These are phyloP conservation scores for Lepidocyrtoides sp. DNA, from an alignment of 2,888 invertebrate genomes.

Conservation along the genomic window DNA sequence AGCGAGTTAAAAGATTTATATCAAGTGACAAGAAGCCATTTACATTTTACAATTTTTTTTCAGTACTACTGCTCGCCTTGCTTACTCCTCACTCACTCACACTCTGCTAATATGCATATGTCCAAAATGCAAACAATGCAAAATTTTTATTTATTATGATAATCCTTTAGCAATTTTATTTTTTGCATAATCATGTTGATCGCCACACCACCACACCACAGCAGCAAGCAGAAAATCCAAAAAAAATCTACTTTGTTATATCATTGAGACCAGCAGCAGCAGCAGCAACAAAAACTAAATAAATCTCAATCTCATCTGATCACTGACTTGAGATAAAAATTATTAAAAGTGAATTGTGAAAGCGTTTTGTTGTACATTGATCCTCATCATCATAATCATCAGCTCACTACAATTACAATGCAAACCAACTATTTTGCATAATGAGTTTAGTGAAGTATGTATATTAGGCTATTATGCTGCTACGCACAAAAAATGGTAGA, in stretches of 20 bases:
- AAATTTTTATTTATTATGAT: no score
- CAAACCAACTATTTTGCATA: background rate
- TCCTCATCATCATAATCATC: background rate
- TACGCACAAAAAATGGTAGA: background rate
- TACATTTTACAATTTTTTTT: no score
- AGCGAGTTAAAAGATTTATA: no score
- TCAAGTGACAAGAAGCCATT: background rate
- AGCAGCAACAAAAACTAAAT: background rate
- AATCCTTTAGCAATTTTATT: no score
- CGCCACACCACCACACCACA: background rate
- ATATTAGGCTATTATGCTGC: background rate
- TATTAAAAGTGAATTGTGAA: conserved; percentile 23
- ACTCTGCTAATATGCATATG: no score
- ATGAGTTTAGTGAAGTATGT: no score
- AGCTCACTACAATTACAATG: background rate
- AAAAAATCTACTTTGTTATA: background rate
- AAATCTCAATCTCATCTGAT: conserved; percentile 10
- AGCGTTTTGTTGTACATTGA: conserved; percentile 8
- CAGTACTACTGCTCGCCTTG: background rate
- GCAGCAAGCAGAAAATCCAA: background rate
- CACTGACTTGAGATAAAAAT: background rate
- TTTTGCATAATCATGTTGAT: conserved; percentile 9
- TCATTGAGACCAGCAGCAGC: background rate
- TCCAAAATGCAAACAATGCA: background rate
- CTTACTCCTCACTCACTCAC: no score